phyloP scores from a whole-genome alignment of 2,113 vertebrate genomes.

The Epinephelus lanceolatus region DNA sequence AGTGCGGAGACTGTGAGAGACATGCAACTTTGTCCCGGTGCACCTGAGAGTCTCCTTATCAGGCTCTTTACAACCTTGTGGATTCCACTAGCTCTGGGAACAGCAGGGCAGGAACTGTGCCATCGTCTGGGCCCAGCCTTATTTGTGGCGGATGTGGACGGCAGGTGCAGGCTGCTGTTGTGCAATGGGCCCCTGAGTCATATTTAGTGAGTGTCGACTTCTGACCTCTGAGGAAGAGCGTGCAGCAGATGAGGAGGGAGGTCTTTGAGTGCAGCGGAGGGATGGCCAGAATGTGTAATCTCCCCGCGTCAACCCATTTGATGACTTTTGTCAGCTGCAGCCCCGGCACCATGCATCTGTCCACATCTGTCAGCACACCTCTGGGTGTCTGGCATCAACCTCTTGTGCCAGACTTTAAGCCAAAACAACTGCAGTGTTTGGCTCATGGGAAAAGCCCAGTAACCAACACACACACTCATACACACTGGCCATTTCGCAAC shows the following conservation, averaged over 20 bases:
- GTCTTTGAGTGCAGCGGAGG: conserved; percentile 53
- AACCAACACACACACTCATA: conserved; percentile 31
- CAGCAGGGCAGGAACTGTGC: conserved; percentile 39
- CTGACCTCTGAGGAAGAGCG: conserved; percentile 76
- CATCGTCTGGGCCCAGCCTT: conserved; percentile 26
- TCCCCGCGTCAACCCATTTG: conserved; percentile 74
- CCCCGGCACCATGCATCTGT: conserved; percentile 78
- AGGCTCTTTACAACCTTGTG: conserved; percentile 65
- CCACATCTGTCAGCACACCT: conserved; percentile 80
- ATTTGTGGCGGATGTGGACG: conserved; percentile 56
- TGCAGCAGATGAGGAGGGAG: conserved; percentile 67
- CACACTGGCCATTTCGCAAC: conserved; percentile 42
- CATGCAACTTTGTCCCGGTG: conserved; percentile 51
- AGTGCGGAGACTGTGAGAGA: conserved; percentile 59
- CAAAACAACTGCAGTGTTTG: conserved; percentile 73
- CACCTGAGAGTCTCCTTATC: conserved; percentile 73
- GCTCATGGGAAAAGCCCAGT: conserved; percentile 39
- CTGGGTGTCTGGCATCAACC: conserved; percentile 65
- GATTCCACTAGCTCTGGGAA: conserved; percentile 64
- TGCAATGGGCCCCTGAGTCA: conserved; percentile 69
- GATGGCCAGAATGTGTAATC: conserved; percentile 73
- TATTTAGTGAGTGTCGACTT: conserved; percentile 73
- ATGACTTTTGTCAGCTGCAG: conserved; percentile 81
- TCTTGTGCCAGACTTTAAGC: conserved; percentile 58
- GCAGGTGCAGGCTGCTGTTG: conserved; percentile 78